Evolutionary conservation across 2,888 invertebrate species (phyloP), one percentile per base, ranked within the genome.

Genomic region (Lasiommata megera): DNA sequence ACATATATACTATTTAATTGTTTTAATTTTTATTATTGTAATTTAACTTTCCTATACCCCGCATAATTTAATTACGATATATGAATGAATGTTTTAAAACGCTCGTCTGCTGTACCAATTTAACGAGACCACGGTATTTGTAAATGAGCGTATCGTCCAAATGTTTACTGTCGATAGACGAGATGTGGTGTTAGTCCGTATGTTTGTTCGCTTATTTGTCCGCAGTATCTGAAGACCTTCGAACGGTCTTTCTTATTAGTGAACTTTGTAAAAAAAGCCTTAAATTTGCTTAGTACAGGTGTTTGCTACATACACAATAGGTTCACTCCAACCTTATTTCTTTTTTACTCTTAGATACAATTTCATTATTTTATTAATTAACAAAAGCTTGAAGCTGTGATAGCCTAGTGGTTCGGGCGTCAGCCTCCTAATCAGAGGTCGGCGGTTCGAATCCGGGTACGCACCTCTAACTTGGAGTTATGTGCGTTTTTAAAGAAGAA

Each of bases 111-210:
- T 6, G 16, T 16, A 3, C 29, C 48, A 54, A 58, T 58, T 54
- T 62, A 67, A 67, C 68, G 61, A 67, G 67, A 60, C 68, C 62
- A 64, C 67, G 66, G 63, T 73, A 69, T 74, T 73, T 71, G 73
- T 72, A 70, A 76, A 75, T 65, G 73, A 65, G 68, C 64, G 62
- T 61, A 51, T 9, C 53, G 63, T 63, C 71, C 73, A 71, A 73
- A 75, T 77, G 72, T 80, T 80, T 77, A 70, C 66, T 58, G 62
- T 72, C 72, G 68, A 73, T 76, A 61, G 71, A 72, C 68, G 71
- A 73, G 72, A 73, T 65, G 67, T 68, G 66, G 65, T 70, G 70
- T 73, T 73, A 74, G 73, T 70, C 60, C 61, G 65, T 58, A 31
- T 69, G 68, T 73, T 68, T 50, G 73, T 68, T 57, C 62, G 65